Evolutionary conservation across 1,140 invertebrate genomes (phyloP).

Genomic region (Conus betulinus): DNA sequence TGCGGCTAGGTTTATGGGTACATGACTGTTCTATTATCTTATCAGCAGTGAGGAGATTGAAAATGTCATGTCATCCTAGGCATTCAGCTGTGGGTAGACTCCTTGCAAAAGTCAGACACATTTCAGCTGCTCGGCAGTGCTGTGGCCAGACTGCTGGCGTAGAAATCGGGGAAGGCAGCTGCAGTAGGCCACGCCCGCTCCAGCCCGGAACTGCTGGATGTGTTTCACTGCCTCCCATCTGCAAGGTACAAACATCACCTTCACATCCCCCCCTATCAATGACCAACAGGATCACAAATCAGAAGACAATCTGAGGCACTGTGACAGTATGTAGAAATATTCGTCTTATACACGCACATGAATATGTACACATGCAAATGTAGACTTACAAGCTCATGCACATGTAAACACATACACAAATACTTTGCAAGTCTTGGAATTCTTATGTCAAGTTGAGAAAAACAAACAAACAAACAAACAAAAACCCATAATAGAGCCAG

Average conservation of each 20-base stretch:
- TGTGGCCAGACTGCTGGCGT: constrained; percentile 33
- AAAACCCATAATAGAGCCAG: too few species aligned
- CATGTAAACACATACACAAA: too few species aligned
- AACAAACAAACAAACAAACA: too few species aligned
- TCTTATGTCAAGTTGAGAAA: too few species aligned
- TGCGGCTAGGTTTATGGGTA: too few species aligned
- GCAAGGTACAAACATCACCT: neutral
- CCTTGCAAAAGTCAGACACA: constrained; percentile 29
- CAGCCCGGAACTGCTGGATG: constrained; percentile 71
- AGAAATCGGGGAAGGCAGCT: constrained; percentile 50
- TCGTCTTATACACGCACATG: neutral
- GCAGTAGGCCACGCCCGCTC: constrained; percentile 66
- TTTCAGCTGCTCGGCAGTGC: constrained; percentile 45
- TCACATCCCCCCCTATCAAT: too few species aligned
- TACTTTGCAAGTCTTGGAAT: too few species aligned
- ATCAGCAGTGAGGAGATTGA: neutral
- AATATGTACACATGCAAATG: neutral
- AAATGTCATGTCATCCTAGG: neutral
- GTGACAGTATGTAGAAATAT: too few species aligned
- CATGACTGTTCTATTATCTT: neutral
- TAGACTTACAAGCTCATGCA: neutral
- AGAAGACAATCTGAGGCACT: too few species aligned
- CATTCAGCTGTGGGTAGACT: neutral
- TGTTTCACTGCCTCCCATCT: constrained; percentile 70
- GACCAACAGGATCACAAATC: too few species aligned